Evolutionary conservation across 2,888 invertebrate genomes (phyloP).

Genomic region (Eupithecia subfuscata): DNA sequence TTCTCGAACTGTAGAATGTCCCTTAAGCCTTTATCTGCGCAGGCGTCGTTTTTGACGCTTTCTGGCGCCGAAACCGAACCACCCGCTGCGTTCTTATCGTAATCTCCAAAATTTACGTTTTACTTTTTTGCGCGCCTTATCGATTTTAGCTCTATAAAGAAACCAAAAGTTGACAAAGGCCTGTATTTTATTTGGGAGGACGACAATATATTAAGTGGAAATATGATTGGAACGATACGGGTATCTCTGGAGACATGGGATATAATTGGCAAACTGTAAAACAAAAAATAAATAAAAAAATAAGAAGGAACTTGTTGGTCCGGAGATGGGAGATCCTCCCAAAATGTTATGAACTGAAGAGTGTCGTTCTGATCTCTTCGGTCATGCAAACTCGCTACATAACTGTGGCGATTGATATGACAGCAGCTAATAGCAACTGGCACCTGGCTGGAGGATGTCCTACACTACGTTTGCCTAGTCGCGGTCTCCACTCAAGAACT

Average conservation of each 20-base stretch:
- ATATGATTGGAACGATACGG: constrained; percentile 1
- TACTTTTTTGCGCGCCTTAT: constrained; percentile 44
- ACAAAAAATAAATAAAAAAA: background rate
- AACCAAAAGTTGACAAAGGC: constrained; percentile 31
- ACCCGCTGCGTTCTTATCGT: constrained; percentile 63
- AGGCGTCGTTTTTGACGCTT: constrained; percentile 61
- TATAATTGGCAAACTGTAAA: background rate
- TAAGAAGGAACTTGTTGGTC: background rate
- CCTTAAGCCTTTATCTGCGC: constrained; percentile 52
- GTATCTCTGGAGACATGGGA: background rate
- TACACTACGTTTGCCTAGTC: no score
- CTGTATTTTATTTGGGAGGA: constrained; percentile 32
- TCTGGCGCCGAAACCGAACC: constrained; percentile 60
- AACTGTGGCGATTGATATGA: background rate
- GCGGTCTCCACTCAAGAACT: no score
- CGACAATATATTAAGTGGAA: background rate
- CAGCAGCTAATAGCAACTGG: background rate
- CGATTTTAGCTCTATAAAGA: constrained; percentile 40
- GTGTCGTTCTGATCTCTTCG: background rate
- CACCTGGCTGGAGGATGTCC: no score
- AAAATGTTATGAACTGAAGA: background rate
- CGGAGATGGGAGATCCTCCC: background rate
- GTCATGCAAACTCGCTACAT: background rate
- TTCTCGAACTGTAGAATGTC: background rate
- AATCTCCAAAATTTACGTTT: constrained; percentile 62